Evolutionary conservation across 2,888 invertebrate genomes (phyloP).

Genomic region (Drosophila pegasa): DNA sequence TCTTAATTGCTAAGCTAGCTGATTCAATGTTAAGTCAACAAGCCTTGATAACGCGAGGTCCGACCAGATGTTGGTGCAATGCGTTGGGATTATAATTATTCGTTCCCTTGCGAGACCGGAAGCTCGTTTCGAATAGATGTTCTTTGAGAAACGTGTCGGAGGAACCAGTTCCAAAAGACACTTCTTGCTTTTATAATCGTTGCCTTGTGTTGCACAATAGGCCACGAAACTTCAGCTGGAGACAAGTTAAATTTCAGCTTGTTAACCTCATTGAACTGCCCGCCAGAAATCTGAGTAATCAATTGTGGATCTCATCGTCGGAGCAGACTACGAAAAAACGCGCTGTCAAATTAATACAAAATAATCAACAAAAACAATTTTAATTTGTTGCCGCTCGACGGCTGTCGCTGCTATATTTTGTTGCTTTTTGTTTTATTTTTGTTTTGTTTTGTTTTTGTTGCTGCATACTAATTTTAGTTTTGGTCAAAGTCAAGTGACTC

Average conservation of each 20-base stretch:
- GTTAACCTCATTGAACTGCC: conserved; percentile 43
- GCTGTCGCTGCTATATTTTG: conserved; percentile 20
- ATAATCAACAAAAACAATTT: conserved; percentile 54
- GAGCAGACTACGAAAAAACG: conserved; percentile 7
- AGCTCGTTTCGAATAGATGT: conserved; percentile 22
- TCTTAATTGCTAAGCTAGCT: conserved; percentile 53
- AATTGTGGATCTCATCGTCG: conserved; percentile 15
- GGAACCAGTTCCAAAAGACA: conserved; percentile 46
- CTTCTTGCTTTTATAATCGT: conserved; percentile 18
- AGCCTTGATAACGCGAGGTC: conserved; percentile 43
- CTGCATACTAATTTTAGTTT: conserved; percentile 74
- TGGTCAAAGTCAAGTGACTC: conserved; percentile 78
- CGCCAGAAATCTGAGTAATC: conserved; percentile 37
- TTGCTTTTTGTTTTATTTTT: conserved; percentile 31
- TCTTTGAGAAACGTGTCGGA: conserved; percentile 20
- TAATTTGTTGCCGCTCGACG: conserved; percentile 64
- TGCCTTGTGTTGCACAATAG: conserved; percentile 12
- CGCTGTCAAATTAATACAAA: conserved; percentile 53
- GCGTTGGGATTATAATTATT: conserved; percentile 29
- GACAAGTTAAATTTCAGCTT: conserved; percentile 23
- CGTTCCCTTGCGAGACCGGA: conserved; percentile 36
- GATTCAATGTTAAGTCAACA: conserved; percentile 51
- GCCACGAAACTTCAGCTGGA: neutral
- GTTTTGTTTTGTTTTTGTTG: conserved; percentile 40
- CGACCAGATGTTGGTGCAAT: conserved; percentile 36